phyloP scores from a whole-genome alignment of 2,113 vertebrate genomes.

The Todiramphus saurophagus region DNA sequence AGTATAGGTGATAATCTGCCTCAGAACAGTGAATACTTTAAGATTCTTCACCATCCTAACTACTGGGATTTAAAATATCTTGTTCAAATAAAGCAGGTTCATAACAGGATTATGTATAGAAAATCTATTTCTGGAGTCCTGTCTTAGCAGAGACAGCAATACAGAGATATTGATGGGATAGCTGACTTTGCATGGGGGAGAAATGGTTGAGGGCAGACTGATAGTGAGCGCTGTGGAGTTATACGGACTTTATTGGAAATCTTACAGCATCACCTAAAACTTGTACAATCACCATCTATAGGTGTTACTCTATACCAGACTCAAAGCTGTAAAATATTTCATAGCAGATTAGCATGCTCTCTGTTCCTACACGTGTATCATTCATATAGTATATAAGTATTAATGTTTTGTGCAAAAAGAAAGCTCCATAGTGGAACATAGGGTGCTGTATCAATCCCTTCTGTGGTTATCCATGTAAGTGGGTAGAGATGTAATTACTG shows the following conservation, averaged over 20 bases:
- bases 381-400: neutral
- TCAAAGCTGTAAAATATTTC: neutral
- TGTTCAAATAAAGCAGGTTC: neutral
- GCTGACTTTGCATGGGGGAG: neutral
- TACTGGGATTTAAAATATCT: neutral
- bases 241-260: neutral
- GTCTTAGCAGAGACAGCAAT: neutral
- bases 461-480: rapidly evolving
- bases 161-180: neutral
- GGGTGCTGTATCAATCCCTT: neutral
- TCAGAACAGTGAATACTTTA: neutral
- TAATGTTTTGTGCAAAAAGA: neutral
- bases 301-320: neutral
- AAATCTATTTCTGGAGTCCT: neutral
- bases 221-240: neutral
- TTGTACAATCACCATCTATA: neutral
- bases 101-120: neutral
- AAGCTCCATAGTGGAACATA: neutral
- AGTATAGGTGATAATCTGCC: neutral
- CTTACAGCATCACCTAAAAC: neutral
- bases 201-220: neutral
- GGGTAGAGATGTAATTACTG: neutral
- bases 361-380: neutral
- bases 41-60: neutral
- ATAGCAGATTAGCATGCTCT: neutral